Evolutionary conservation across 2,113 vertebrate genomes (phyloP).

Genomic region (Ammodytes marinus): DNA sequence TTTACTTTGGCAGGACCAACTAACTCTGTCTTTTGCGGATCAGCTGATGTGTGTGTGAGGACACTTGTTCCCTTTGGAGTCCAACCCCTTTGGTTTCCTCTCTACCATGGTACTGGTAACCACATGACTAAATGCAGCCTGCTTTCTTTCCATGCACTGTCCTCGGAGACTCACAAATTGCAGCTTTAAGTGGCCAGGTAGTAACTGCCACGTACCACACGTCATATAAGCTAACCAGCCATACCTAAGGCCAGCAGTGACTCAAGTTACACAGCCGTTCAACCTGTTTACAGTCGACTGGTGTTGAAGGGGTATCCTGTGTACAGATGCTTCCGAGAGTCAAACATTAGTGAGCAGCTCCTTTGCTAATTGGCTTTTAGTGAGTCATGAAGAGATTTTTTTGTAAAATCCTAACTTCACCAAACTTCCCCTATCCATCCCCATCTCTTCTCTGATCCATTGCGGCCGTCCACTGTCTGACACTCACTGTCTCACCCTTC

Average conservation of each 20-base stretch:
- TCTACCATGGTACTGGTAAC: neutral
- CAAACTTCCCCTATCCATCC: neutral
- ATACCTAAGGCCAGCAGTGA: slow-evolving; percentile 31
- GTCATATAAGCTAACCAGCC: slow-evolving; percentile 26
- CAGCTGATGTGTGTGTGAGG: slow-evolving; percentile 53
- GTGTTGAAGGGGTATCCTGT: neutral
- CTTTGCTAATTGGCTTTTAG: neutral
- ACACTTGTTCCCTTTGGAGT: slow-evolving; percentile 37
- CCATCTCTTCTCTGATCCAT: slow-evolving; percentile 6
- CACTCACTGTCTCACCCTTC: neutral
- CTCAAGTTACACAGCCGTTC: slow-evolving; percentile 61
- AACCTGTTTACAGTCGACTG: slow-evolving; percentile 36
- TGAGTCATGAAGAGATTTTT: slow-evolving; percentile 1
- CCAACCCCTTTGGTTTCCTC: slow-evolving; percentile 51
- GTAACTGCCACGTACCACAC: slow-evolving; percentile 33
- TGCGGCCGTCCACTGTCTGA: neutral
- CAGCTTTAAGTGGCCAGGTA: slow-evolving; percentile 53
- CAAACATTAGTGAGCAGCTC: neutral
- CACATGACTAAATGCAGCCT: slow-evolving; percentile 41
- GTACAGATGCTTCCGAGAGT: slow-evolving; percentile 1
- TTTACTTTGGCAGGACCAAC: slow-evolving; percentile 63
- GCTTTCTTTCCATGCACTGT: slow-evolving; percentile 51
- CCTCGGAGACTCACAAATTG: slow-evolving; percentile 48
- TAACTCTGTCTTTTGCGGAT: slow-evolving; percentile 40
- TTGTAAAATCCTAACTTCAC: neutral